Evolutionary conservation across 2,797 vertebrate genomes (phyloP).

Genomic region (Chrosomus eos): DNA sequence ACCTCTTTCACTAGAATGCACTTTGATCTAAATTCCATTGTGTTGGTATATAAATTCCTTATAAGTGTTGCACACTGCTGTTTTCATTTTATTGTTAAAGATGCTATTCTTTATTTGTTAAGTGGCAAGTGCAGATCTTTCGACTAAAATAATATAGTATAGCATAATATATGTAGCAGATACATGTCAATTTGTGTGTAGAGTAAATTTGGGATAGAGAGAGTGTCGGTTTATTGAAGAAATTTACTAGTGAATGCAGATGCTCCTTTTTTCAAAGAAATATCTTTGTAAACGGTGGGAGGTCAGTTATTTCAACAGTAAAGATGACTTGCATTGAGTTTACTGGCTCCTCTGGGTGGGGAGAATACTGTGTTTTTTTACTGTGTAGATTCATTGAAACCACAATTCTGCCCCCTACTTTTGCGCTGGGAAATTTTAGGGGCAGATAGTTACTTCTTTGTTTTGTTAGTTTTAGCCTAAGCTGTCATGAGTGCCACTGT

Average conservation of each 20-base stretch:
- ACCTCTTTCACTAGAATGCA: no score
- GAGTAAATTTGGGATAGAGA: background rate
- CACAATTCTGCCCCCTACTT: slow-evolving; percentile 13
- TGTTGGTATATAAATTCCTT: background rate
- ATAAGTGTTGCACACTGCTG: background rate
- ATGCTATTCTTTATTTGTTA: background rate
- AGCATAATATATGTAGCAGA: background rate
- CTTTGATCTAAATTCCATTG: no score
- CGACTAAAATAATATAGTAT: background rate
- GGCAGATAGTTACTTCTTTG: background rate
- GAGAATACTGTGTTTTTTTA: slow-evolving; percentile 42
- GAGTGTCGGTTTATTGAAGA: background rate
- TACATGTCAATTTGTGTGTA: background rate
- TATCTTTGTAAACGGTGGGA: background rate
- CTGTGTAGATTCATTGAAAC: background rate
- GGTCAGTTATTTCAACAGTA: slow-evolving; percentile 18
- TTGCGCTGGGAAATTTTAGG: background rate
- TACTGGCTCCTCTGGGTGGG: slow-evolving; percentile 52
- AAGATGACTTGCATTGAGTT: slow-evolving; percentile 44
- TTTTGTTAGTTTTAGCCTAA: background rate
- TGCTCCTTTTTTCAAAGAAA: background rate
- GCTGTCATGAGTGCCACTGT: background rate
- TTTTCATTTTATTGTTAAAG: background rate
- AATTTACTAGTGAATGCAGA: background rate
- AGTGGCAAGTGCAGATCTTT: background rate